Evolutionary conservation across 2,888 invertebrate species (phyloP).

Genomic region (Globia sparganii): DNA sequence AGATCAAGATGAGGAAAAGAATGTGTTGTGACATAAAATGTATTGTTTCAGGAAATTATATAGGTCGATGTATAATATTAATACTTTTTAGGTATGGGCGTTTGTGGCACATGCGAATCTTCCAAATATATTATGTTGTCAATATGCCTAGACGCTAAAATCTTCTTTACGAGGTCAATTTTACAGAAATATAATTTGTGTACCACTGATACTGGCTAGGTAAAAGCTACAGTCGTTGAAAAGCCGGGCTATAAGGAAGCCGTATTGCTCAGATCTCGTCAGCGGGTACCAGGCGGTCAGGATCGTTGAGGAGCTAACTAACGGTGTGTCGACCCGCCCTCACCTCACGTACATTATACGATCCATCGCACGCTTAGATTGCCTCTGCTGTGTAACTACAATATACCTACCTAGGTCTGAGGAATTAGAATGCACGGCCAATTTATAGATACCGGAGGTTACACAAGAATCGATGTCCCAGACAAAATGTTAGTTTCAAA

Average conservation of each 20-base stretch:
- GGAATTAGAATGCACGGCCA: not conserved
- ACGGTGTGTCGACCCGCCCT: conserved; percentile 56
- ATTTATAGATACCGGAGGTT: not conserved
- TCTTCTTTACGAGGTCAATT: not conserved
- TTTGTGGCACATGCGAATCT: not conserved
- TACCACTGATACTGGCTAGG: too few relatives aligned
- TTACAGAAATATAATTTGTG: not conserved
- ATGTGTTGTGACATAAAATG: not conserved
- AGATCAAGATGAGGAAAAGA: not conserved
- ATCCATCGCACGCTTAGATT: not conserved
- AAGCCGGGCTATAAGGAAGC: conserved; percentile 54
- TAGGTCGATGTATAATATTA: not conserved
- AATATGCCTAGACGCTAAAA: not conserved
- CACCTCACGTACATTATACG: conserved; percentile 47
- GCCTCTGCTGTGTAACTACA: not conserved
- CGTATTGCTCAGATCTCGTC: conserved; percentile 10
- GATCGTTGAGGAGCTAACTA: conserved; percentile 32
- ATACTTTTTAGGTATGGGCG: not conserved
- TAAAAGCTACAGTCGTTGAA: not conserved
- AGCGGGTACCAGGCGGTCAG: conserved; percentile 38
- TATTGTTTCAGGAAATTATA: not conserved
- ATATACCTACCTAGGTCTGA: not conserved
- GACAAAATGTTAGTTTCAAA: not conserved
- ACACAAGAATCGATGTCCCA: not conserved
- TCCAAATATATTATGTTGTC: not conserved